Conservation (phyloP, 2,113 vertebrate genomes). For the Actenoides lindsayi region DNA sequence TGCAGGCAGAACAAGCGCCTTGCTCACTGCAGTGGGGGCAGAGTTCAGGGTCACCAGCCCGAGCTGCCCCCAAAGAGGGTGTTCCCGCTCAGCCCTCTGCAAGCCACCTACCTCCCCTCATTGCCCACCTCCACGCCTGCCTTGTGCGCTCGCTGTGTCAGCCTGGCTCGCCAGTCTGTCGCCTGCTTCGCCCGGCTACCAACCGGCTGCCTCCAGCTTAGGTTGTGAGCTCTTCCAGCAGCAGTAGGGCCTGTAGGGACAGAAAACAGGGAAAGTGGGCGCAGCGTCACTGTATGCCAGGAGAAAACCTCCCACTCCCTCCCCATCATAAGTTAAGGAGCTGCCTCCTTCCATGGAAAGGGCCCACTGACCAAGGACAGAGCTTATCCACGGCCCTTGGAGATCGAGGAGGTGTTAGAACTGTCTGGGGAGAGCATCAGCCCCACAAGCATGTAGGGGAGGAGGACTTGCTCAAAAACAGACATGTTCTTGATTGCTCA, state of each 20-base stretch:
- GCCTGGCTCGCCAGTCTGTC: background rate
- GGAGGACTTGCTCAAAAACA: background rate
- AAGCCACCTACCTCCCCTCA: background rate
- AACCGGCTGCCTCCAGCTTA: constrained; percentile 19
- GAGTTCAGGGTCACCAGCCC: background rate
- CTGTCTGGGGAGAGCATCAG: background rate
- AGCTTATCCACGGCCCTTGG: background rate
- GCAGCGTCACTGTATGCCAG: background rate
- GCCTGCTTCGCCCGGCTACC: background rate
- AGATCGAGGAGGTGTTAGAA: background rate
- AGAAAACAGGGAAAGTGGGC: background rate
- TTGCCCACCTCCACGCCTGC: background rate
- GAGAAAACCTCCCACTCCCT: background rate
- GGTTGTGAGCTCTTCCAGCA: constrained; percentile 21
- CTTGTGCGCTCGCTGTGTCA: constrained; percentile 2
- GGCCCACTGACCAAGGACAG: background rate
- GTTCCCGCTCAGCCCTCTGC: background rate
- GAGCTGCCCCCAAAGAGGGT: background rate
- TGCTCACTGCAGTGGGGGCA: background rate
- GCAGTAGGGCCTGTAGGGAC: background rate
- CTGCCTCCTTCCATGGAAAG: constrained; percentile 4
- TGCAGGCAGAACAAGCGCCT: background rate
- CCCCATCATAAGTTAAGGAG: background rate
- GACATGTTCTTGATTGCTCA: background rate
- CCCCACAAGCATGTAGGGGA: background rate